phyloP scores from a whole-genome alignment of 2,888 invertebrate genomes.

The Conus canariensis region DNA sequence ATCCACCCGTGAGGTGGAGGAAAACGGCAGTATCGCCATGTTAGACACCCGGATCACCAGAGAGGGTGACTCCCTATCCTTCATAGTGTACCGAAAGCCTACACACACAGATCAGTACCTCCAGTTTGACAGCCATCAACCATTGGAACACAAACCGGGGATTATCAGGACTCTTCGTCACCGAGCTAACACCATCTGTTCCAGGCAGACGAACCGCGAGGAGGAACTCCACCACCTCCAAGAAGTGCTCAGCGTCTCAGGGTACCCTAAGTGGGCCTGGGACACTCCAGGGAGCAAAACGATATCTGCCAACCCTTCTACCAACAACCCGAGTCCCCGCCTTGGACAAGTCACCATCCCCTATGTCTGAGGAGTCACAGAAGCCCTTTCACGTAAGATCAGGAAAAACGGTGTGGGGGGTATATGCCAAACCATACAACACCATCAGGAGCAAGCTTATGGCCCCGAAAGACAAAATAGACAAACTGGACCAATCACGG shows the following conservation, averaged over 20 bases:
- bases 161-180: neutral
- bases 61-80: neutral
- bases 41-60: constrained; percentile 13
- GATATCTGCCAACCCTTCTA: neutral
- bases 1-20: constrained; percentile 7
- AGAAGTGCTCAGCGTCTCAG: neutral
- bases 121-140: neutral
- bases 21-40: constrained; percentile 22
- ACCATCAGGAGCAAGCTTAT: too few species aligned
- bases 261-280: constrained; percentile 9
- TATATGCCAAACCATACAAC: too few species aligned
- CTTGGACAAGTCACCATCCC: too few species aligned
- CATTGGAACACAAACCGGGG: neutral
- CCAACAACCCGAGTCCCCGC: too few species aligned
- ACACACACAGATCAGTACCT: constrained; percentile 17
- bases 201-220: neutral
- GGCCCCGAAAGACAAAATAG: too few species aligned
- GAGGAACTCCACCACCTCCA: neutral
- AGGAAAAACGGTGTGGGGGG: too few species aligned
- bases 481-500: too few species aligned
- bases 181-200: constrained; percentile 11
- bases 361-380: too few species aligned
- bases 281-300: neutral
- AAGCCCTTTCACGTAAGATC: too few species aligned
- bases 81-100: neutral